phyloP scores from a whole-genome alignment of 2,888 invertebrate genomes.

The Bimastos eiseni region DNA sequence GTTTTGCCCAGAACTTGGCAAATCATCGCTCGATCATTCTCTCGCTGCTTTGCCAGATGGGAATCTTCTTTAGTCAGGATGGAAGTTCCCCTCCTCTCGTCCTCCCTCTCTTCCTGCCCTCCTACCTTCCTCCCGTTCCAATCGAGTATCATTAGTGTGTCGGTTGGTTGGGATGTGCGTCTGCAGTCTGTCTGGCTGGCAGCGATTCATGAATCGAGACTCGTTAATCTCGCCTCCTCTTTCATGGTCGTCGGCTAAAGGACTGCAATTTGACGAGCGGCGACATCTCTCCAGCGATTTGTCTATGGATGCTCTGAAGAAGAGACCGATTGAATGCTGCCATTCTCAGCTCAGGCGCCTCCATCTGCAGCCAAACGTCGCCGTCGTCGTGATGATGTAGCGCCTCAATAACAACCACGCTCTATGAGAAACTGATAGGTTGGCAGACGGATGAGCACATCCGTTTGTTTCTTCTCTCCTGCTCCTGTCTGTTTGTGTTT shows the following conservation, averaged over 20 bases:
- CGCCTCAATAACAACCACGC: no score
- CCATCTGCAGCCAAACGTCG: not conserved
- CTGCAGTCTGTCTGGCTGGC: not conserved
- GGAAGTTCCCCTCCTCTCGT: no score
- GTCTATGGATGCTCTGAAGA: not conserved
- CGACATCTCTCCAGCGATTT: not conserved
- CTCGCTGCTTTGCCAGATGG: not conserved
- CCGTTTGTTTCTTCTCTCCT: not conserved
- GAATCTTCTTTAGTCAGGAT: not conserved
- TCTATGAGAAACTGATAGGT: no score
- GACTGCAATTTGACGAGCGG: not conserved
- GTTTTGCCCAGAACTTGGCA: not conserved
- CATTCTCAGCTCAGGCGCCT: not conserved
- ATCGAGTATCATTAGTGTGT: not conserved
- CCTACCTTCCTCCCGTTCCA: not conserved
- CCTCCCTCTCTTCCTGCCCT: not conserved
- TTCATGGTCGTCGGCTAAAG: not conserved
- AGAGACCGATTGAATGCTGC: not conserved
- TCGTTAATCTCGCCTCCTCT: slow-evolving; percentile 13
- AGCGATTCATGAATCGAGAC: not conserved
- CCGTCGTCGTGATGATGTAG: not conserved
- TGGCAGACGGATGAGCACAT: not conserved
- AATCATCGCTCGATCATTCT: not conserved
- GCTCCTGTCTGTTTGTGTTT: no score
- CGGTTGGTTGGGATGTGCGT: not conserved